Evolutionary conservation across 2,888 invertebrate species (phyloP).

Genomic region (Drosophila fungiperda): DNA sequence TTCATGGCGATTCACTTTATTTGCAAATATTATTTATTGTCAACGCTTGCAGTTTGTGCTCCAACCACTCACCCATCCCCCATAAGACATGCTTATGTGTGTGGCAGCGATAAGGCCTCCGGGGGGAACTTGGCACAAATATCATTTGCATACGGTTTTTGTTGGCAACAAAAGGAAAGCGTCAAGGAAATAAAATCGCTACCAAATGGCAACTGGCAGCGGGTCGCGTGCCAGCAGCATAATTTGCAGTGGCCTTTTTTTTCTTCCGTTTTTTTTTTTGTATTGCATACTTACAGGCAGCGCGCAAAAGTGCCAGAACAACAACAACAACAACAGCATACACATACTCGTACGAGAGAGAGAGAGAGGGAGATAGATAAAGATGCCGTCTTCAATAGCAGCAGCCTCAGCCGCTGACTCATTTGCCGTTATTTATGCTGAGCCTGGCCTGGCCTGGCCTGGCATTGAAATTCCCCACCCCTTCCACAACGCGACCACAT

Average conservation of each 20-base stretch:
- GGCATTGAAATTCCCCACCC: constrained; percentile 46
- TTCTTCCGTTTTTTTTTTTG: constrained; percentile 9
- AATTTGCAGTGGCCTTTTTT: constrained; percentile 50
- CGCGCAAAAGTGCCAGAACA: constrained; percentile 38
- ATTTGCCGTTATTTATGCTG: constrained; percentile 78
- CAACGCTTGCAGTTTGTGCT: constrained; percentile 54
- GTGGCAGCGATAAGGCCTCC: constrained; percentile 59
- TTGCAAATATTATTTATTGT: constrained; percentile 82
- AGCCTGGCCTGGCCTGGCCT: constrained; percentile 48
- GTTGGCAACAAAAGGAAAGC: constrained; percentile 45
- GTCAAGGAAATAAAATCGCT: constrained; percentile 67
- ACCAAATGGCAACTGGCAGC: constrained; percentile 39
- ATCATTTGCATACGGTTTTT: constrained; percentile 71
- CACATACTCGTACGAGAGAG: constrained; percentile 6
- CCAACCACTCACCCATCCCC: background rate
- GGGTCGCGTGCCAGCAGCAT: constrained; percentile 72
- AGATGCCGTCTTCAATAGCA: constrained; percentile 39
- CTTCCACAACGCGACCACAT: constrained; percentile 33
- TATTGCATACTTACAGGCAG: constrained; percentile 63
- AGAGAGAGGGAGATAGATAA: constrained; percentile 44
- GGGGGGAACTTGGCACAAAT: constrained; percentile 28
- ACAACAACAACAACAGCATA: constrained; percentile 22
- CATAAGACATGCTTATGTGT: constrained; percentile 47
- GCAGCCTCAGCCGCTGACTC: constrained; percentile 39
- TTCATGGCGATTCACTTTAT: constrained; percentile 74